These are phyloP conservation scores for Ctenosaura bakeri DNA, from an alignment of 2,797 vertebrate species.

Conservation along the genomic window DNA sequence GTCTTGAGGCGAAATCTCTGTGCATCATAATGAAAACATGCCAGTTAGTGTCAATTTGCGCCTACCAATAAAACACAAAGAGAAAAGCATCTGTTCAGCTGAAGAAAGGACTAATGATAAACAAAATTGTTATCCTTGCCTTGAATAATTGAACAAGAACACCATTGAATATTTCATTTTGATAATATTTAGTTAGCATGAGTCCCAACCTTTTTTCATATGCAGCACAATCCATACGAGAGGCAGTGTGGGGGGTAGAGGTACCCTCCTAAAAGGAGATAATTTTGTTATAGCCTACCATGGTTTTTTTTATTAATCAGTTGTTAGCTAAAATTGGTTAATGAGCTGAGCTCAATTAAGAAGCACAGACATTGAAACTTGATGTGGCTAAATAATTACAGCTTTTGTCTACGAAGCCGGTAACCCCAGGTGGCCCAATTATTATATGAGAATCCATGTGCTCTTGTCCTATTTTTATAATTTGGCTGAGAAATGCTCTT, in stretches of 20 bases:
- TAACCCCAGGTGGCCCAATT: slow-evolving; percentile 74
- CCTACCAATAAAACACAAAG: slow-evolving; percentile 36
- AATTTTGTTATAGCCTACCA: slow-evolving; percentile 61
- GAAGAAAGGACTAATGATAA: slow-evolving; percentile 65
- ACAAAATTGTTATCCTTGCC: slow-evolving; percentile 66
- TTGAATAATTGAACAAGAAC: slow-evolving; percentile 77
- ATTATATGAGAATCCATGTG: slow-evolving; percentile 57
- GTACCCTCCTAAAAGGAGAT: slow-evolving; percentile 54
- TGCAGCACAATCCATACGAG: slow-evolving; percentile 58
- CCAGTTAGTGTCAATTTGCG: slow-evolving; percentile 37
- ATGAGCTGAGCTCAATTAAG: slow-evolving; percentile 76
- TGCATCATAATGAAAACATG: slow-evolving; percentile 49
- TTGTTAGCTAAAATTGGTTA: slow-evolving; percentile 74
- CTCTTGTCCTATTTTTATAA: slow-evolving; percentile 66
- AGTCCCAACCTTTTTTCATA: slow-evolving; percentile 64
- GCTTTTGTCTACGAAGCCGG: slow-evolving; percentile 73
- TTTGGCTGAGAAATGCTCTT: slow-evolving; percentile 50
- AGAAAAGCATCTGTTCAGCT: slow-evolving; percentile 38
- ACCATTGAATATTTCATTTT: slow-evolving; percentile 77
- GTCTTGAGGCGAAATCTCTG: slow-evolving; percentile 35
- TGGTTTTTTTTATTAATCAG: slow-evolving; percentile 70
- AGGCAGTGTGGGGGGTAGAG: neutral
- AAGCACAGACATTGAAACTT: slow-evolving; percentile 71
- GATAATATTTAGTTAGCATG: slow-evolving; percentile 76
- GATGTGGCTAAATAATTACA: slow-evolving; percentile 76